Percentiles rank a stretch among this genome's conserved stretches.
phyloP scores from a whole-genome alignment of 2,888 invertebrate genomes.

The Thysanoteuthis rhombus region DNA sequence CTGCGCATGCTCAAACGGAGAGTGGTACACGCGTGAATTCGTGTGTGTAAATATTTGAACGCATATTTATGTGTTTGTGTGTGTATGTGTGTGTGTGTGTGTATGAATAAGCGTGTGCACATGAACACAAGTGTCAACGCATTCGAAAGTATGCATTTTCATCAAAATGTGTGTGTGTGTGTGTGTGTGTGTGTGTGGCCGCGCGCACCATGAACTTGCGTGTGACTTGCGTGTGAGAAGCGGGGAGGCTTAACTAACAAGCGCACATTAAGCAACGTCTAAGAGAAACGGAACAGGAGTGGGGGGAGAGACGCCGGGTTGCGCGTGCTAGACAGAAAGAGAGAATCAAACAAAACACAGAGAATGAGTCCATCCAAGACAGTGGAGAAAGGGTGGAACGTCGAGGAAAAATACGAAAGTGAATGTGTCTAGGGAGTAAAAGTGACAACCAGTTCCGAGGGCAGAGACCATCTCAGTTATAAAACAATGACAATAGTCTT shows the following conservation, averaged over 20 bases:
- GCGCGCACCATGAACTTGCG: background rate
- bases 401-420: too few species aligned
- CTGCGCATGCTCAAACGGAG: too few species aligned
- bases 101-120: background rate
- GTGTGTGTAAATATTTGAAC: background rate
- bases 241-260: background rate
- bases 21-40: too few species aligned
- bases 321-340: background rate
- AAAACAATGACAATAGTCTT: too few species aligned
- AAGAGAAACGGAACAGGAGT: background rate
- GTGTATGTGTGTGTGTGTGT: background rate
- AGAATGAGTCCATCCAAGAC: too few species aligned
- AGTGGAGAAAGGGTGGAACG: background rate
- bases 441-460: too few species aligned
- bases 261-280: background rate
- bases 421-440: background rate
- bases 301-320: too few species aligned
- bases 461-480: too few species aligned
- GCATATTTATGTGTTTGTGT: background rate
- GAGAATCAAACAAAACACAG: background rate
- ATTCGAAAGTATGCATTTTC: background rate
- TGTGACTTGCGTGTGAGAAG: background rate
- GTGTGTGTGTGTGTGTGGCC: background rate
- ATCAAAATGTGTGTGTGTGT: background rate
- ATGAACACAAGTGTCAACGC: background rate